Percentiles rank a stretch among this genome's conserved stretches.
These are phyloP conservation scores for Solea solea DNA, from an alignment of 2,113 vertebrate genomes.

Conservation along the genomic window DNA sequence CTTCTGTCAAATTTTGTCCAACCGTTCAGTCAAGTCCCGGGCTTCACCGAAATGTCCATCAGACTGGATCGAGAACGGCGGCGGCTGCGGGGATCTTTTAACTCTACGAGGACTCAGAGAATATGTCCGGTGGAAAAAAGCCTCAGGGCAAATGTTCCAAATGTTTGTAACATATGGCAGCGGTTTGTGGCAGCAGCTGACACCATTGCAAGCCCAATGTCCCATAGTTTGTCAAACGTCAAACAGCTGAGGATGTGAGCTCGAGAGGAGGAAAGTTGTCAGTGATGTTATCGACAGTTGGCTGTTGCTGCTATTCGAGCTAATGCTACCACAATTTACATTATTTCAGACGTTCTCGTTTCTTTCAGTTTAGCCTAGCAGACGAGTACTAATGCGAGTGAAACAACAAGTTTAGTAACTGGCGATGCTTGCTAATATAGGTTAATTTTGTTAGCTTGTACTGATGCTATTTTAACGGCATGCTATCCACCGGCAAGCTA, in stretches of 20 bases:
- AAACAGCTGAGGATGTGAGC: conserved; percentile 49
- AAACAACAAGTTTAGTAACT: neutral
- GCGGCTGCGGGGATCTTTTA: conserved; percentile 11
- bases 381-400: conserved; percentile 12
- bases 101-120: neutral
- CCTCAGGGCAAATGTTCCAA: fast-evolving
- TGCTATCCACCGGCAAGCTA: neutral
- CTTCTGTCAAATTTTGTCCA: conserved; percentile 5
- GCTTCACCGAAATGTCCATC: conserved; percentile 47
- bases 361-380: neutral
- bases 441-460: neutral
- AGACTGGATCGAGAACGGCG: conserved; percentile 28
- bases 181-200: neutral
- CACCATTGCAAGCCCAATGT: neutral
- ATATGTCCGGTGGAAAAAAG: neutral
- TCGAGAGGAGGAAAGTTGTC: conserved; percentile 62
- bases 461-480: neutral
- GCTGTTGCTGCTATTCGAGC: conserved; percentile 46
- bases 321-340: conserved; percentile 36
- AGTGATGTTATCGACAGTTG: conserved; percentile 48
- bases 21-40: conserved; percentile 28
- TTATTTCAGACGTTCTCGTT: neutral
- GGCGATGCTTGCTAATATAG: neutral
- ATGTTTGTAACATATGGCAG: neutral
- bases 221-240: conserved; percentile 14